phyloP scores from a whole-genome alignment of 2,113 vertebrate species.

The Prolemur simus region DNA sequence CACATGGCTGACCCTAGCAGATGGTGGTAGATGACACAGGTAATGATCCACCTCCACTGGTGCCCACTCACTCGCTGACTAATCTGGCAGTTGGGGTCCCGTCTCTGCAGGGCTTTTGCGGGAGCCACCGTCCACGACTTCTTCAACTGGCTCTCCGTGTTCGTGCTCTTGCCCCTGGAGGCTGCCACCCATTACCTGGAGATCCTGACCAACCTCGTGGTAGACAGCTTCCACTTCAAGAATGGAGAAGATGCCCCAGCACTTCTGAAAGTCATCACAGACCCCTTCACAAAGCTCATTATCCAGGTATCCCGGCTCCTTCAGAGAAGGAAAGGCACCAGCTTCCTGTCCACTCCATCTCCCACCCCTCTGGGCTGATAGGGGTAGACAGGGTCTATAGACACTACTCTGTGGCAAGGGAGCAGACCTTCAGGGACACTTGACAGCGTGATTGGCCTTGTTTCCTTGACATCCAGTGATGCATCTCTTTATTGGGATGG shows the following conservation, averaged over 20 bases:
- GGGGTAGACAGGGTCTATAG: neutral
- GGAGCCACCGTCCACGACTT: conserved; percentile 97
- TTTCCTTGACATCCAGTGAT: neutral
- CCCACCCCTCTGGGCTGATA: accelerated
- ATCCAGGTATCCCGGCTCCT: conserved; percentile 88
- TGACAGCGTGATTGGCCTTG: neutral
- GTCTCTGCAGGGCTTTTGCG: conserved; percentile 90
- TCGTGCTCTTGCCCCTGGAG: conserved; percentile 93
- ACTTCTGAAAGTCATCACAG: conserved; percentile 96
- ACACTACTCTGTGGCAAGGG: neutral
- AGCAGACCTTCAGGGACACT: neutral
- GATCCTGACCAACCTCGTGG: conserved; percentile 87
- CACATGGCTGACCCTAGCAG: neutral
- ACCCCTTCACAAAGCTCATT: conserved; percentile 94
- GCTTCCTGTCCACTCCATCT: no score
- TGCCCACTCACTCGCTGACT: neutral
- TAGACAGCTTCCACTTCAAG: conserved; percentile 90
- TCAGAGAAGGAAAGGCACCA: accelerated
- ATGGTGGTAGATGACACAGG: no score
- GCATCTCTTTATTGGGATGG: neutral
- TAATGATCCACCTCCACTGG: neutral
- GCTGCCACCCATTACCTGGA: conserved; percentile 89
- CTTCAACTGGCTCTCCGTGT: conserved; percentile 97
- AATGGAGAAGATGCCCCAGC: conserved; percentile 92
- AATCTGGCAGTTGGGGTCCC: neutral